Base-by-base conservation (phyloP, 2,888 invertebrate genomes). In the Liodrosophila aerea region DNA sequence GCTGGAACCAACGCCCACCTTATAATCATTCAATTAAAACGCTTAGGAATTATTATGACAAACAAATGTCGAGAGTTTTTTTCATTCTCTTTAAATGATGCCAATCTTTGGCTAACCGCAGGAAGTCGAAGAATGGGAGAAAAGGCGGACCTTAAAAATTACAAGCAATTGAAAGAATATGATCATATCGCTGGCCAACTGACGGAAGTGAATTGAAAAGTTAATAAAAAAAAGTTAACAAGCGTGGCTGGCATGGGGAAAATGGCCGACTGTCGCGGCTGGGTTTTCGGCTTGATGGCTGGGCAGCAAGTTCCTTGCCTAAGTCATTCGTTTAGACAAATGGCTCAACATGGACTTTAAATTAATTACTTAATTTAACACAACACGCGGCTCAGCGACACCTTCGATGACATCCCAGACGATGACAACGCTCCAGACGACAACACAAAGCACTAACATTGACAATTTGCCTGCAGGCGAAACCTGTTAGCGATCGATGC, bases 351-450 rank as follows among this genome's bases (percentile, higher is more conserved):
- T 85, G 78, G 76, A 82, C 85, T 76, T 76, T 85, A 74, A 84
- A 82, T 81, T 81, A 81, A 81, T 81, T 84, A 84, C 81, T 81
- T 84, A 81, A 81, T 81, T 84, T 81, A 82, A 84, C 76, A 82
- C 76, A 81, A 81, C 81, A 84, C 68, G 58, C 45, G 63, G 73
- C 62, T 47, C 46, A 47, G 80, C 83, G 74, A 78, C 78, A 78
- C 78, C 83, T 78, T 63, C 69, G 57, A 54, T 81, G 77, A 76
- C 70, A 76, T 76, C 45, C 56, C 60, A 50, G 41, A 49, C 50
- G 51, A 15, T 56, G 62, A 65, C 70, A 57, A 70, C 61, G 43
- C 49, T 33, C 31, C 43, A 45, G 45, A 54, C 65, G 64, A 76
- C 75, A 81, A 67, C 73, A 73, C 64, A 84, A 75, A 83, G 75